A percentile compares a stretch with the other conserved stretches of the same genome.
Evolutionary conservation across 2,797 vertebrate species (phyloP).

Genomic region (Ispidina lecontei): DNA sequence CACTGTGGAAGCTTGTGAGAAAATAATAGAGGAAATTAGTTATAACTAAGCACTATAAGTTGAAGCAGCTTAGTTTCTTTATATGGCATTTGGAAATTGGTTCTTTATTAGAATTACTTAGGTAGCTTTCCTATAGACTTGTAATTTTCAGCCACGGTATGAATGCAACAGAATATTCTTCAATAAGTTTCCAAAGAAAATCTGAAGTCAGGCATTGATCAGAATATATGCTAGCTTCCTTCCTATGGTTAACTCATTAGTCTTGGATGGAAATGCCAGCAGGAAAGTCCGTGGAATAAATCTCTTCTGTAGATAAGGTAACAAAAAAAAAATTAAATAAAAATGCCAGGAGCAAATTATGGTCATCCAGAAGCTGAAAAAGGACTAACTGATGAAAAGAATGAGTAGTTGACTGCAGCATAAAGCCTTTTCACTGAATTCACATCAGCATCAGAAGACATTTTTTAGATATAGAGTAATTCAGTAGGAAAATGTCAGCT

Average conservation of each 20-base stretch:
- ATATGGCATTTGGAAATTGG: neutral
- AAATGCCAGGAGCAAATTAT: neutral
- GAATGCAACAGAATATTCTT: neutral
- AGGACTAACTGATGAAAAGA: neutral
- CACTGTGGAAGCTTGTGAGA: neutral
- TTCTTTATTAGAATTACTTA: neutral
- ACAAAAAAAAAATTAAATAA: neutral
- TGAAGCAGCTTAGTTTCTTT: neutral
- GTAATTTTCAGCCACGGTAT: neutral
- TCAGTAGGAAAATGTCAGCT: neutral
- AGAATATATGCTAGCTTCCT: neutral
- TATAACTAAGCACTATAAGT: neutral
- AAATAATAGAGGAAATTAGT: neutral
- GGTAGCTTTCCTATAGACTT: neutral
- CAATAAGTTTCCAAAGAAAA: neutral
- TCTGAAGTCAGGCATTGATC: neutral
- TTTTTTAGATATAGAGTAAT: neutral
- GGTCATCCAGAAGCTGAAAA: neutral
- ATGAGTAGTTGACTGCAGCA: neutral
- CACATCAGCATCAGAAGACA: neutral
- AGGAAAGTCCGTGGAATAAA: neutral
- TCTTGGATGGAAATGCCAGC: neutral
- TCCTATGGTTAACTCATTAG: neutral
- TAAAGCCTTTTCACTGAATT: neutral
- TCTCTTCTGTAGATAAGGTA: neutral